Percentiles rank a stretch among this genome's conserved stretches.
Evolutionary conservation across 2,888 invertebrate genomes (phyloP).

Genomic region (Micropterix aruncella): DNA sequence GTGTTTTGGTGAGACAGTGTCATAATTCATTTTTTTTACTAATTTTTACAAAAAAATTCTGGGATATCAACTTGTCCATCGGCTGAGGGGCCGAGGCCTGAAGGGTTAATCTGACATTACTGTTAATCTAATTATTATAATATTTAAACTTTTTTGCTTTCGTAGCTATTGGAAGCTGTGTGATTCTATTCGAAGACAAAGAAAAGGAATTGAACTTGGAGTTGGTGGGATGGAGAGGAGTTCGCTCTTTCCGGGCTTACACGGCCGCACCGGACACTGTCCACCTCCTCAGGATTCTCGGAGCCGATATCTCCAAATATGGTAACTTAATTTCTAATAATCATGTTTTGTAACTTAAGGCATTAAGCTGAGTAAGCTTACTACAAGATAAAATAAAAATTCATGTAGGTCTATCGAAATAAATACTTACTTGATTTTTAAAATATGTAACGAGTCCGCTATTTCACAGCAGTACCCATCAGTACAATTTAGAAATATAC

Average conservation of each 20-base stretch:
- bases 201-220: conserved; percentile 39
- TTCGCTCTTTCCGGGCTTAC: conserved; percentile 75
- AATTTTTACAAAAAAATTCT: no score
- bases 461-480: no score
- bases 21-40: no score
- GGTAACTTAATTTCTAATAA: conserved; percentile 46
- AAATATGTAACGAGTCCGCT: no score
- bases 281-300: conserved; percentile 75
- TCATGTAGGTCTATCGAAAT: neutral
- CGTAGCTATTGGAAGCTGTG: conserved; percentile 58
- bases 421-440: conserved; percentile 4
- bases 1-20: no score
- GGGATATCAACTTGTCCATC: no score
- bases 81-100: no score
- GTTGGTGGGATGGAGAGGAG: conserved; percentile 87
- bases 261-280: conserved; percentile 73
- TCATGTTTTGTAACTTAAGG: conserved; percentile 4
- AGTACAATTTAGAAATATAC: no score
- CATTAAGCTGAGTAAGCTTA: neutral
- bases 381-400: conserved; percentile 5
- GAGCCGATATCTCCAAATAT: conserved; percentile 74
- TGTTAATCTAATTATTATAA: no score
- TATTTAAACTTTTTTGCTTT: no score
- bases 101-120: no score
- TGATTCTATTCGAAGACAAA: conserved; percentile 47